Base-by-base conservation (phyloP, 2,888 invertebrate species). In the Cheilosia variabilis region DNA sequence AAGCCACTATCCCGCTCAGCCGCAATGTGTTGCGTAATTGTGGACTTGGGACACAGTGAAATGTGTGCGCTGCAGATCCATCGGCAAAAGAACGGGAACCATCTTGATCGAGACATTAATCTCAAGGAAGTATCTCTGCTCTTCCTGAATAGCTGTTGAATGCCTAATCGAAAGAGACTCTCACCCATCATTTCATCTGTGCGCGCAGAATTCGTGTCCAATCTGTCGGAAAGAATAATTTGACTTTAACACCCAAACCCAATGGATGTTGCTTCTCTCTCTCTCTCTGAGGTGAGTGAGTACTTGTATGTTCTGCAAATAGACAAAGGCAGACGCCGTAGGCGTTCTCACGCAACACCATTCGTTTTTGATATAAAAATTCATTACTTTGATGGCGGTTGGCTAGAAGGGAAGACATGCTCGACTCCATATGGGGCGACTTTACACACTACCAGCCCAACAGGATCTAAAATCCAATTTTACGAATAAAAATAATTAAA, bases 401-500 rank as follows among this genome's bases (percentile, higher is more conserved):
- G 13, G 43, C 50, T 15, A 52, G 19, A 4, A 13, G 50, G 37
- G 13, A 37, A 37, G 4, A 4, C 37, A 4, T 3, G 10, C 37
- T 19, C 22, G 10, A 19, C 52, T 24, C 52, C 52, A 52, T 24
- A 45, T 17, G 17, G 45, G 17, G n/a, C 45, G 17, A n/a, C 45
- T 45, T 9, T 31, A 5, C 45, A 17, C 6, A 10, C 9, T 5
- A 4, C 10, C 5, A 52, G 22, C 4, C 22, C 50, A 62, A 53
- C 75, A 68, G 57, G 57, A 41, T 55, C 68, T 58, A 37, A 27
- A 71, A 81, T 71, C 55, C 72, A 73, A 78, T 83, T 84, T 75
- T 37, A 47, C 43, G 57, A 63, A 78, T 45, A 31, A 62, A 73
- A 72, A 63, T 68, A 83, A 83, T 83, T 83, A 83, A 72, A 63